Conservation (phyloP, 2,113 vertebrate genomes). For the Leptobrachium leishanense region DNA sequence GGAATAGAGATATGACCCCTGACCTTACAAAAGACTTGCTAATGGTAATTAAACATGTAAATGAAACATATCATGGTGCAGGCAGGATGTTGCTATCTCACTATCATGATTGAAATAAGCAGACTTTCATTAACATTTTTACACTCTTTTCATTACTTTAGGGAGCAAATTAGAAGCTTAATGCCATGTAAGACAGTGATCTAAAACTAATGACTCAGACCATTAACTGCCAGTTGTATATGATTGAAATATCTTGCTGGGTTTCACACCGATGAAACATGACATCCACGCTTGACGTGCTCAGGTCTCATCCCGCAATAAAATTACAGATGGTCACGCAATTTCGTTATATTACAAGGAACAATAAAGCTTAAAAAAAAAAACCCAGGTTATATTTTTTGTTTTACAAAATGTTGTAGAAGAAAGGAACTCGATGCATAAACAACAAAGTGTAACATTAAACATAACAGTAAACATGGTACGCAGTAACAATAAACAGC, state of each 20-base stretch:
- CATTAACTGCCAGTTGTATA: not conserved
- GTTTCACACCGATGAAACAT: not conserved
- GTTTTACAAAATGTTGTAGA: no score
- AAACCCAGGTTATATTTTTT: no score
- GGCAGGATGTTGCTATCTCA: conserved; percentile 2
- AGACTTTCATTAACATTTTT: not conserved
- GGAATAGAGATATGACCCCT: conserved; percentile 69
- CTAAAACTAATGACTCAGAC: not conserved
- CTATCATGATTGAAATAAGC: not conserved
- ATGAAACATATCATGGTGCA: conserved; percentile 56
- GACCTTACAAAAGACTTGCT: conserved; percentile 57
- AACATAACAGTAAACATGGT: no score
- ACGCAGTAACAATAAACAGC: no score
- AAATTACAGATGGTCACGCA: no score
- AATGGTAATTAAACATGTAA: conserved; percentile 54
- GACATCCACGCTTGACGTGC: no score
- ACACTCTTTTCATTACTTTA: not conserved
- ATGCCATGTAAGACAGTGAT: no score
- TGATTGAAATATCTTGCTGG: not conserved
- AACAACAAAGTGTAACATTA: no score
- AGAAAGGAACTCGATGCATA: no score
- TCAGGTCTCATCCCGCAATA: no score
- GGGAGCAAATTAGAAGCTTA: not conserved
- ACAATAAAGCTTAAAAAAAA: no score
- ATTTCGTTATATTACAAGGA: no score